Evolutionary conservation across 2,888 invertebrate species (phyloP), one percentile per base, ranked within the genome.

Genomic region (Ectobius pallidus): DNA sequence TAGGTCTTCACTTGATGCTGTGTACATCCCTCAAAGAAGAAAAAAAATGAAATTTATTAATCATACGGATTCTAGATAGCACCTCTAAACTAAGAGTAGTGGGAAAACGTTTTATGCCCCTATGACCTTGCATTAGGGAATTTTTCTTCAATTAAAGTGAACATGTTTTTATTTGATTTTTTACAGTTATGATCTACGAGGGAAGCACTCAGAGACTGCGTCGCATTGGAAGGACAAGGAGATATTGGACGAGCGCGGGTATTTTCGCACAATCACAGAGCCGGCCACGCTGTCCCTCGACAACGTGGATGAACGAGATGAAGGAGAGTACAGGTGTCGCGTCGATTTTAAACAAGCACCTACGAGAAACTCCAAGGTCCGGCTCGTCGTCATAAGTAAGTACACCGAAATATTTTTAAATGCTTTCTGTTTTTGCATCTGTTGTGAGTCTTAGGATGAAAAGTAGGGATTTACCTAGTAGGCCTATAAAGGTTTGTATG

Each of bases 221-320:
- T 76, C 75, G 2, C 77, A 77, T 68, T 77, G 77, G 77, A 76
- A 75, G 46, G 76, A 76, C 61, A 73, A 75, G 63, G 76, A 75
- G 30, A 63, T 77, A n/a, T 68, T 77, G 73, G 76, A 74, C 25
- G 76, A 76, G 25, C 71, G 77, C 11, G 76, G 74, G 3, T 77
- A 76, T 68, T 77, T 77, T 74, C 74, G 76, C 65, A 76, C 76
- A 32, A 75, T 76, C 69, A 77, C 76, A 3, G 76, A 76, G 58
- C 77, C 77, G 4, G 76, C 77, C 25, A 77, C 77, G 1, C 72
- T 76, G 20, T 75, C 76, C 39, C 69, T 77, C n/a, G 75, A 76
- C 72, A 73, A 72, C 30, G 72, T 76, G 27, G 75, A 75, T 39
- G 76, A 74, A 18, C 42, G 76, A 3, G 77, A 77, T 62, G 76